Base-by-base conservation (phyloP, 2,888 invertebrate genomes). In the Leptothorax acervorum region DNA sequence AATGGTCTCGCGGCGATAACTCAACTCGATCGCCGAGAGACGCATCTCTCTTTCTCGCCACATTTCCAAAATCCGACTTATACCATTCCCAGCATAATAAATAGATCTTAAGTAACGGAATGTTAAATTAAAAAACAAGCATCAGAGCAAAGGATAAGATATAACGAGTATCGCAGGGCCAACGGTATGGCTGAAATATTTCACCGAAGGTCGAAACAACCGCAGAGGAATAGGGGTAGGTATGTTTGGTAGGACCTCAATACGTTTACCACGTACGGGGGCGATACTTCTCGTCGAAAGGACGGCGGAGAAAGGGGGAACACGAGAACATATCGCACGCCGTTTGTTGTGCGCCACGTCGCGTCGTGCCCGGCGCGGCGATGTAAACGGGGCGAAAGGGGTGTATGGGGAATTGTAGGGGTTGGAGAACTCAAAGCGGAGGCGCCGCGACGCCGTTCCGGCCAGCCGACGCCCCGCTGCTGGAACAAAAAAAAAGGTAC, bases 371-470 rank as follows among this genome's bases (percentile, higher is more conserved):
- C 48, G 63, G 48, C 35, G 62, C 48, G 63, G 48, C 35, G 62
- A 35, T 53, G 55, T 15, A 55, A 63, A 57, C 76, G 71, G 68
- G 62, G 11, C 51, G 28, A 79, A 53, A n/a, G 84, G 60, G 62
- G 70, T 12, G 68, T 78, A 62, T 51, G 35, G 85, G 51, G 71
- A 23, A 83, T 78, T 82, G 66, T 60, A 9, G 39, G 11, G 57
- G 68, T 73, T 62, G 86, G 78, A 75, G 79, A 84, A 84, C 82
- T 84, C 75, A 83, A 82, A 88, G 75, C 48, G 71, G 85, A 82
- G 81, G 82, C 83, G 82, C 57, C 81, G 65, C 66, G 88, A 81
- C 66, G 88, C 65, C 82, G 79, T 73, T 86, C 78, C 57, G 81
- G 66, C 68, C 87, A 74, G 62, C 45, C 83, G 81, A 78, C 88